Base-by-base conservation (phyloP, 2,113 vertebrate species). In the Lepidiolamprologus cunningtoni region DNA sequence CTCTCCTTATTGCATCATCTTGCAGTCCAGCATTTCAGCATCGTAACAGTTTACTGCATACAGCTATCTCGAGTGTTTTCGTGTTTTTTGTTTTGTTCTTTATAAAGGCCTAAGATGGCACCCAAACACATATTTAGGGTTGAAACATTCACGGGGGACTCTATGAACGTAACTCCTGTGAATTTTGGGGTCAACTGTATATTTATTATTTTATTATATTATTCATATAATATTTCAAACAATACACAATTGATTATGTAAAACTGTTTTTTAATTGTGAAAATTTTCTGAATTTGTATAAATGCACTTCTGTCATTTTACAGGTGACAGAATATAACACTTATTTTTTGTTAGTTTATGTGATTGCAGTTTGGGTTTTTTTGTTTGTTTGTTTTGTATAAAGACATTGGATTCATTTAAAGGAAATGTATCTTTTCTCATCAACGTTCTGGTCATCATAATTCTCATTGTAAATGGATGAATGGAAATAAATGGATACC, bases 21-120 rank as follows among this genome's bases (percentile, higher is more conserved):
- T 63, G 9, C 58, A 35, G 58, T 35, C 61, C 9, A 61, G 57
- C 16, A 31, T 31, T 31, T 31, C 57, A 9, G 14, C 26, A 63
- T 35, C 4, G 0, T n/a, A 35, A 35, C 58, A 37, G 17, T 0
- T 66, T 37, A 66, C 33, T 63, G 31, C 9, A 0, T 63, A 0
- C 31, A 66, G 33, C 61, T 66, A 0, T 66, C 61, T 66, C 10
- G 2, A 35, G 0, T 66, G 33, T n/a, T 66, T 37, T 66, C 1
- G 31, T 37, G 31, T 1, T 66, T 35, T 66, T 37, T 19, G 6
- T 37, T 66, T n/a, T 66, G 33, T 66, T 66, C 61, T 35, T 66
- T 0, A 35, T 35, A n/a, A 66, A 12, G 17, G 31, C 61, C 17
- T 66, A 66, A 35, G 61, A 66, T 66, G 61, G 33, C 17, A 66